Percentiles rank a stretch among this genome's conserved stretches.
phyloP scores from a whole-genome alignment of 1,140 invertebrate genomes.

The Musca domestica region DNA sequence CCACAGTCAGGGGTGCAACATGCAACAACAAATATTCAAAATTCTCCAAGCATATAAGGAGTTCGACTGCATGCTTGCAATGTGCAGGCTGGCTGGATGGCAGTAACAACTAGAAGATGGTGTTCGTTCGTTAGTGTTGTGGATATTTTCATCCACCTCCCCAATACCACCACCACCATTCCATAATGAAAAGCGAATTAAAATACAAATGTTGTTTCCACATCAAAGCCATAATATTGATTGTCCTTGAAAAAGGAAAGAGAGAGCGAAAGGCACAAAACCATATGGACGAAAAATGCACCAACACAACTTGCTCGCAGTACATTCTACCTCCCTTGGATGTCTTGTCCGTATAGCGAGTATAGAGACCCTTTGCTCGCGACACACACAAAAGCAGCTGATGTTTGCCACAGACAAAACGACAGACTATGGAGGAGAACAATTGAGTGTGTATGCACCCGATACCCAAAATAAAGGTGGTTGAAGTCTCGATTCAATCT shows the following conservation, averaged over 20 bases:
- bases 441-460: neutral
- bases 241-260: conserved; percentile 26
- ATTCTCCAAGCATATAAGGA: no score
- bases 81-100: no score
- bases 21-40: no score
- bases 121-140: no score
- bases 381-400: conserved; percentile 11
- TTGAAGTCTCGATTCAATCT: conserved; percentile 13
- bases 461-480: conserved; percentile 6
- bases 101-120: no score
- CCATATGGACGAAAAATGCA: neutral
- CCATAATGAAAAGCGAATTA: conserved; percentile 1
- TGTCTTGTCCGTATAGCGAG: neutral
- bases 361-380: neutral
- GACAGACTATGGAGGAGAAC: no score
- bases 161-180: no score
- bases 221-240: conserved; percentile 23
- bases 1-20: no score
- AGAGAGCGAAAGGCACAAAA: conserved; percentile 1
- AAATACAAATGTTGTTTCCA: neutral
- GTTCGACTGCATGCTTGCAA: no score
- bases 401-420: neutral
- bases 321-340: no score
- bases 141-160: no score
- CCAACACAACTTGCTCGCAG: no score